A percentile compares a stretch with the other conserved stretches of the same genome.
Conservation (phyloP, 2,797 vertebrate species). For the Acanthopagrus latus region DNA sequence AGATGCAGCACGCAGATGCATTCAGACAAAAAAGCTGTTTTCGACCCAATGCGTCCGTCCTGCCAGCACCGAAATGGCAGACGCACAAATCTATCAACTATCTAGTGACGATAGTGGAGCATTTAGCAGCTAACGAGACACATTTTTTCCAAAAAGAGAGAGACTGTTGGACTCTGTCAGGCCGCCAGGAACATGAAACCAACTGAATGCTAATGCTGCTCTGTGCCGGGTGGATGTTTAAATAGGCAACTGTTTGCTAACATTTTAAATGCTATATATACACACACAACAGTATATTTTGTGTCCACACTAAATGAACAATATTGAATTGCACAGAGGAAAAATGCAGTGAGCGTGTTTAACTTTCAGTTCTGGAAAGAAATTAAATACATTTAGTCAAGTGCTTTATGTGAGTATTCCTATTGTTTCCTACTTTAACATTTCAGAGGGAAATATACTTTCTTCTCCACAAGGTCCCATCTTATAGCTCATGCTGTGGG, state of each 20-base stretch:
- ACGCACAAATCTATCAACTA: not conserved
- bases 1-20: not conserved
- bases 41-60: too few relatives aligned
- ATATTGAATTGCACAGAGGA: not conserved
- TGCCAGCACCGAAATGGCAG: not conserved
- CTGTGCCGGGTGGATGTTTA: not conserved
- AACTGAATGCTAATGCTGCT: conserved; percentile 1
- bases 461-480: too few relatives aligned
- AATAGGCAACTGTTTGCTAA: not conserved
- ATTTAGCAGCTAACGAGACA: not conserved
- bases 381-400: too few relatives aligned
- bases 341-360: not conserved
- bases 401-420: too few relatives aligned
- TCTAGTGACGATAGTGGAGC: not conserved
- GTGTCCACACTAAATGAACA: not conserved
- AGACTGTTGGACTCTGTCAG: too few relatives aligned
- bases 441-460: too few relatives aligned
- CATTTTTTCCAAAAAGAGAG: too few relatives aligned
- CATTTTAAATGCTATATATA: not conserved
- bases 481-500: too few relatives aligned
- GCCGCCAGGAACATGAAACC: not conserved
- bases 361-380: too few relatives aligned
- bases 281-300: too few relatives aligned
- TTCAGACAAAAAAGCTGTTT: not conserved
- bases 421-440: too few relatives aligned